Evolutionary conservation across 2,797 vertebrate genomes (phyloP), one percentile per base, ranked within the genome.

Genomic region (Coreius guichenoti): DNA sequence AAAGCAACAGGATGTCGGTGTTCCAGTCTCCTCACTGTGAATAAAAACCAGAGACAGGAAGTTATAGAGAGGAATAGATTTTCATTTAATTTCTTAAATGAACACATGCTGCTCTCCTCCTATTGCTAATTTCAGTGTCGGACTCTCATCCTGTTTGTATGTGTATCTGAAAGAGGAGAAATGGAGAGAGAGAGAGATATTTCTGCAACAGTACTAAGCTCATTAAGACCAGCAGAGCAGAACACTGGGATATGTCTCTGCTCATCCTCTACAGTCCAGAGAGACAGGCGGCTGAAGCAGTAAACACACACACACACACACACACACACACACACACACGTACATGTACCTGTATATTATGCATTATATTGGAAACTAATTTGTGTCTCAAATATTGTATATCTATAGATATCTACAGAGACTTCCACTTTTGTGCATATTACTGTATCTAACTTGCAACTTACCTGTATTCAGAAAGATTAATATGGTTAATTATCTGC

Each of bases 161-260:
- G 21, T 72, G 78, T 77, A 17, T 39, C 43, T 56, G 69, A 54
- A 33, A 43, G 43, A 70, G 26, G 33, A 80, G 65, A 78, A 23
- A 45, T n/a, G 9, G 75, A 74, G 68, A 51, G 84, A 83, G 75
- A 77, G 77, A 72, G 56, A 82, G 79, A 79, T 63, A 73, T 82
- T 63, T 82, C 74, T 73, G 83, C 67, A 76, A 84, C 79, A 81
- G 74, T 58, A 51, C 43, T 86, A 75, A 83, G 75, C 83, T 88
- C 80, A 86, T 86, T 88, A 88, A 80, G 69, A 80, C 51, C 75
- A 88, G 61, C 31, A 51, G 83, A 88, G 83, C 87, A 86, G 74
- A 88, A 83, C 84, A 36, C 54, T 82, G 80, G 73, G 68, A 80
- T 80, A 67, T 75, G 83, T 87, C 83, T 84, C 70, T 84, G 77